These are phyloP conservation scores for Gambelia wislizenii DNA, from an alignment of 2,797 vertebrate species.

Conservation along the genomic window DNA sequence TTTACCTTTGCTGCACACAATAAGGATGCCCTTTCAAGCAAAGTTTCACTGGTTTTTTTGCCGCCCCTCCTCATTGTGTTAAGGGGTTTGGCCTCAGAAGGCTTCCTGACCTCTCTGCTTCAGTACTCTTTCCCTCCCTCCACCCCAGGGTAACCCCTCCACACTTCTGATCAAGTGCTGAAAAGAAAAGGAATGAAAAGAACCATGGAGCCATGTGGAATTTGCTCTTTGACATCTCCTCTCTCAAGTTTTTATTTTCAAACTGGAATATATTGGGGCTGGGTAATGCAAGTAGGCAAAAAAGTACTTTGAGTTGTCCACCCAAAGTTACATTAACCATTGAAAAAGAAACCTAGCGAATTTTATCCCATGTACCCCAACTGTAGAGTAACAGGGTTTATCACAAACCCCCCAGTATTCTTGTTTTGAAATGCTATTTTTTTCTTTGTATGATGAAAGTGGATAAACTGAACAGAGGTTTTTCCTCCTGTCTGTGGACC, in stretches of 20 bases:
- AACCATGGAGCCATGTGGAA: conserved; percentile 60
- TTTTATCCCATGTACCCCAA: conserved; percentile 50
- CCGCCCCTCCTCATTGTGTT: conserved; percentile 19
- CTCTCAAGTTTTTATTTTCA: conserved; percentile 72
- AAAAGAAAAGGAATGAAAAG: conserved; percentile 68
- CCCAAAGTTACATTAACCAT: conserved; percentile 33
- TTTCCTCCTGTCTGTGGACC: conserved; percentile 24
- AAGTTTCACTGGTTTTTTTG: background rate
- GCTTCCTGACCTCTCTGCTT: conserved; percentile 67
- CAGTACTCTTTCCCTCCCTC: conserved; percentile 43
- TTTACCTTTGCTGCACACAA: conserved; percentile 12
- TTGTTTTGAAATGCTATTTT: conserved; percentile 18
- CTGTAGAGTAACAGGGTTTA: conserved; percentile 10
- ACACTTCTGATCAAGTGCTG: conserved; percentile 73
- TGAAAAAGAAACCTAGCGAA: conserved; percentile 44
- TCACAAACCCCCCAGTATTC: background rate
- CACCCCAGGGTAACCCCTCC: conserved; percentile 58
- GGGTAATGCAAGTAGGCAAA: conserved; percentile 49
- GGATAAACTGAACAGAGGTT: conserved; percentile 6
- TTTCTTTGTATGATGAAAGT: conserved; percentile 13
- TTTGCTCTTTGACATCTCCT: conserved; percentile 72
- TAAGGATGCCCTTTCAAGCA: conserved; percentile 14
- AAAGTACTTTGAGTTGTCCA: conserved; percentile 40
- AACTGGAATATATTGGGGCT: conserved; percentile 63
- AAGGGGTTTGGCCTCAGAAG: conserved; percentile 70